phyloP scores from a whole-genome alignment of 1,140 invertebrate species.

The Cydia splendana region DNA sequence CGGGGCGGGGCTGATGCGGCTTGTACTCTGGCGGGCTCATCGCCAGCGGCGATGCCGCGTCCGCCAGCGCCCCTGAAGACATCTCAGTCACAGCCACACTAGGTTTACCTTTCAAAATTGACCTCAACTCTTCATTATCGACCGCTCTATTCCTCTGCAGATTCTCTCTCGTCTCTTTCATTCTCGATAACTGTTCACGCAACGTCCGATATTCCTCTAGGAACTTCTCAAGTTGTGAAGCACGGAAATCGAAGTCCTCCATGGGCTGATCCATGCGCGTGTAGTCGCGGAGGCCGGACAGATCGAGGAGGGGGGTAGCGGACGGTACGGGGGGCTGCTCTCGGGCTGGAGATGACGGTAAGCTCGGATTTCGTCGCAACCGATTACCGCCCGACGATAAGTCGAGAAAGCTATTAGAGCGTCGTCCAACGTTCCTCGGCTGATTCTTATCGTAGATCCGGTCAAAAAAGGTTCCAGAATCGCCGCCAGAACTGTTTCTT shows the following conservation, averaged over 20 bases:
- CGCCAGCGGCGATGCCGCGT: conserved; percentile 75
- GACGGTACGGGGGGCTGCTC: conserved; percentile 70
- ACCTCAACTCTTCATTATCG: conserved; percentile 75
- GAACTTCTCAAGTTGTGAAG: conserved; percentile 87
- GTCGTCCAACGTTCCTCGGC: conserved; percentile 55
- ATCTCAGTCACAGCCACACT: conserved; percentile 78
- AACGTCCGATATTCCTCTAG: conserved; percentile 87
- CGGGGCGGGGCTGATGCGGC: conserved; percentile 75
- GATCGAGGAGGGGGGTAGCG: conserved; percentile 80
- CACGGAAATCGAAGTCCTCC: conserved; percentile 85
- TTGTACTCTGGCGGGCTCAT: conserved; percentile 78
- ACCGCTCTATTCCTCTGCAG: conserved; percentile 79
- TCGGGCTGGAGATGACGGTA: conserved; percentile 72
- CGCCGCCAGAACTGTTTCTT: conserved; percentile 73
- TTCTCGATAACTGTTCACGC: conserved; percentile 87
- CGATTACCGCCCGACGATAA: conserved; percentile 69
- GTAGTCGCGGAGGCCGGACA: conserved; percentile 76
- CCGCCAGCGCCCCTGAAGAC: conserved; percentile 69
- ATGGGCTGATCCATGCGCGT: conserved; percentile 73
- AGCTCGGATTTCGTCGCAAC: conserved; percentile 67
- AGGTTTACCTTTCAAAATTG: conserved; percentile 81
- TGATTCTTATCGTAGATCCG: conserved; percentile 60
- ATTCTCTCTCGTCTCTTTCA: conserved; percentile 88
- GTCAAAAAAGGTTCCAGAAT: conserved; percentile 64
- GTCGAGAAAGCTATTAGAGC: conserved; percentile 81